These are phyloP conservation scores for Mionectes macconnelli DNA, from an alignment of 2,113 vertebrate genomes.

Conservation along the genomic window DNA sequence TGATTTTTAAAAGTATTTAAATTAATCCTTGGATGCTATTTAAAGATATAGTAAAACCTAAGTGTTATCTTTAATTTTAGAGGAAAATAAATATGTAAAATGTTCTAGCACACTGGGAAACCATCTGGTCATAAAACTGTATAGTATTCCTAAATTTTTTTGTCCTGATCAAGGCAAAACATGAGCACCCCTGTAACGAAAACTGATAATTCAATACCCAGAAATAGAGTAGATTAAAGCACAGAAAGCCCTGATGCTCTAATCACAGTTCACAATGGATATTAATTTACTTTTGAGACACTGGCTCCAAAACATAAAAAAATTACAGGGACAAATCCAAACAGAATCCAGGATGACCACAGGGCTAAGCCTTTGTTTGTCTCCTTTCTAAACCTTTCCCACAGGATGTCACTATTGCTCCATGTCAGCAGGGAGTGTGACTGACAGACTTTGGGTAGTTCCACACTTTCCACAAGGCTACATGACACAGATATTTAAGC, in stretches of 20 bases:
- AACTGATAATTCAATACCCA: neutral
- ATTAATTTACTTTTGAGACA: neutral
- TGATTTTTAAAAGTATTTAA: neutral
- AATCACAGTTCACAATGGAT: neutral
- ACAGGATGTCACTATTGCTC: constrained; percentile 33
- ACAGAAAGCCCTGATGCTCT: neutral
- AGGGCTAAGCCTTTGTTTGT: neutral
- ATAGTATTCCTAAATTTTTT: neutral
- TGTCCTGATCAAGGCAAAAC: neutral
- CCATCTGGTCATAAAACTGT: neutral
- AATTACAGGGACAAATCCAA: neutral
- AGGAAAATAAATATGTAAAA: neutral
- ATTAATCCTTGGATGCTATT: neutral
- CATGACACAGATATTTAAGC: neutral
- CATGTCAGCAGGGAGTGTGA: neutral
- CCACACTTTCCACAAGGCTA: neutral
- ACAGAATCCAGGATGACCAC: neutral
- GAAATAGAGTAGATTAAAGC: neutral
- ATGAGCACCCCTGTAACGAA: neutral
- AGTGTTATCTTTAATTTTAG: neutral
- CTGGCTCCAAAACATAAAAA: neutral
- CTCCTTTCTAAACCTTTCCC: neutral
- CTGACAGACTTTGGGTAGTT: accelerated
- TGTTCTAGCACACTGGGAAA: neutral
- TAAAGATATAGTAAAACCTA: neutral